These are phyloP conservation scores for Lomographa bimaculata DNA, from an alignment of 2,888 invertebrate species.

Conservation along the genomic window DNA sequence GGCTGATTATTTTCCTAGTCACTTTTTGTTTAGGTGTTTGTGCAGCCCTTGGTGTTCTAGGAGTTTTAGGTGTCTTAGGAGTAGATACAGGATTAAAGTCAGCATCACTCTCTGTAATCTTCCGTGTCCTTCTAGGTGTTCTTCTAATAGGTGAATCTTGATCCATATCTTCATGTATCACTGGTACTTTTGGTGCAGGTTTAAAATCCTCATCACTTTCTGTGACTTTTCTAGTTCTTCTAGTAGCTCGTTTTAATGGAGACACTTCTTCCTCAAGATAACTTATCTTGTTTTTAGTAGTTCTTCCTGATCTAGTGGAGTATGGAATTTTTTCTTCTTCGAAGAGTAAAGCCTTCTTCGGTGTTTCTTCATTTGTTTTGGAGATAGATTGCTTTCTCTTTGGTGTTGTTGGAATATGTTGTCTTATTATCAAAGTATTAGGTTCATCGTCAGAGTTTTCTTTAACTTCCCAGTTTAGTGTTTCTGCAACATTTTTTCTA, in stretches of 20 bases:
- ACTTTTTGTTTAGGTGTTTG: constrained; percentile 59
- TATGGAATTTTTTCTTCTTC: constrained; percentile 50
- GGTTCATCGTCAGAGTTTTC: constrained; percentile 73
- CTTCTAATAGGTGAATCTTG: constrained; percentile 41
- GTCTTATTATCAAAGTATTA: constrained; percentile 68
- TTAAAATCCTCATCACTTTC: constrained; percentile 40
- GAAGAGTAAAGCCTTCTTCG: constrained; percentile 61
- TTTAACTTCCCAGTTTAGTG: constrained; percentile 65
- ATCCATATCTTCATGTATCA: constrained; percentile 5
- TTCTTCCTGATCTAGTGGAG: constrained; percentile 56
- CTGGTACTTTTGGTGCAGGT: constrained; percentile 24
- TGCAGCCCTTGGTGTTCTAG: constrained; percentile 41
- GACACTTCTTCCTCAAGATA: constrained; percentile 62
- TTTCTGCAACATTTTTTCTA: constrained; percentile 56
- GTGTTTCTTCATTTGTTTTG: constrained; percentile 55
- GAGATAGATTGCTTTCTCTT: constrained; percentile 58
- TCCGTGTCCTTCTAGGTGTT: constrained; percentile 53
- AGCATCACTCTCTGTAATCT: constrained; percentile 57
- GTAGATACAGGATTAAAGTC: constrained; percentile 53
- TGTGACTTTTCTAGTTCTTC: constrained; percentile 34
- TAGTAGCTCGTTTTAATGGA: constrained; percentile 52
- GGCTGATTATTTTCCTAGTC: constrained; percentile 57
- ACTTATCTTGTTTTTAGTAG: constrained; percentile 45
- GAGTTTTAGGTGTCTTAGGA: constrained; percentile 48
- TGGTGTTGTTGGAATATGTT: constrained; percentile 59